Evolutionary conservation across 2,797 vertebrate species (phyloP), one percentile per base, ranked within the genome.

Genomic region (Micrastur ruficollis): DNA sequence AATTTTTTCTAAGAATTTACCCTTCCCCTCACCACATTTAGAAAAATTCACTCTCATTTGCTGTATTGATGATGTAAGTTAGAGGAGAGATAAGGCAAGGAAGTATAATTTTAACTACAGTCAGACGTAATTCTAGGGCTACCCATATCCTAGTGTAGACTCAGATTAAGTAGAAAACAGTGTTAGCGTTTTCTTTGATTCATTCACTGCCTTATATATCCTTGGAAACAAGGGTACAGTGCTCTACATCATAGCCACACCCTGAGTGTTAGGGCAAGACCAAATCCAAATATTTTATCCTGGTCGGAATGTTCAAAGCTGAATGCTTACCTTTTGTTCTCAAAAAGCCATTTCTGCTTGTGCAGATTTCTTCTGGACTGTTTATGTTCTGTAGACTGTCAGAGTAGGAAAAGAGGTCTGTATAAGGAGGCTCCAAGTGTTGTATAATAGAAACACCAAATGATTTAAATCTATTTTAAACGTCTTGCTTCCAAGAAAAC

Each of bases 171-270:
- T 47, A 47, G 2, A 22, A 70, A 84, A 32, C 17, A 68, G 4
- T 1, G 6, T 55, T 29, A 52, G 2, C 0, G 0, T 23, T 86
- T 89, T 31, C 59, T 82, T 52, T 12, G 6, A 46, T 70, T 66
- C 7, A 17, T 83, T 62, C 38, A 32, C 17, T 84, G 38, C 16
- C 26, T 63, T 53, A 32, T 53, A 55, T 23, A 74, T 17, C 34
- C 25, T 72, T 71, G 25, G 42, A 83, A 80, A 73, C 7, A 66
- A 71, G 4, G 14, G 4, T n/a, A 32, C 11, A 32, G 47, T 83
- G 52, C 11, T 81, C 13, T 83, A 34, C 5, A 36, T 46, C 50
- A 32, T 18, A 73, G 38, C 32, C n/a, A 46, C 44, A 62, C 8
- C 9, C 11, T 62, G 27, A 44, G 12, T 12, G 5, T 49, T 70